A percentile compares a stretch with the other conserved stretches of the same genome.
Conservation (phyloP, 2,888 invertebrate species). For the Tinea pellionella region DNA sequence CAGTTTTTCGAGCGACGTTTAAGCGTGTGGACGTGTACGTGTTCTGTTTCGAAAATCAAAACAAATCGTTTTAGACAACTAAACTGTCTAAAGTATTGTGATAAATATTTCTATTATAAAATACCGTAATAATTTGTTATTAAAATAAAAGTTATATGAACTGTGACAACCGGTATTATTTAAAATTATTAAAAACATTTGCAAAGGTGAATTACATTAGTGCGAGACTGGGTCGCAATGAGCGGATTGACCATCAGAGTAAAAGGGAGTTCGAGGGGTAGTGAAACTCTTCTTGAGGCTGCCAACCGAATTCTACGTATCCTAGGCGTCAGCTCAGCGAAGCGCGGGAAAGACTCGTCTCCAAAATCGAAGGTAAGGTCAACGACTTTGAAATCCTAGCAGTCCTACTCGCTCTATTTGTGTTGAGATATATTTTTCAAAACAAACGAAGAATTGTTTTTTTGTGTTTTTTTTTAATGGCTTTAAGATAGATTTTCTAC, state of each 20-base stretch:
- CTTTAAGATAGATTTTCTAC: too few species aligned
- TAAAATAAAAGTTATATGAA: background rate
- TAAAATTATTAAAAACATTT: slow-evolving; percentile 31
- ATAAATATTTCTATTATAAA: slow-evolving; percentile 8
- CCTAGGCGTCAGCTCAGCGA: slow-evolving; percentile 63
- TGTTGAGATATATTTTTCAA: background rate
- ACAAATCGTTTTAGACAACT: slow-evolving; percentile 1
- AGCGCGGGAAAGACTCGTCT: slow-evolving; percentile 68
- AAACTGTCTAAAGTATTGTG: background rate
- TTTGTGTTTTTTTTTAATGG: background rate
- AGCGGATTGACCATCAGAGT: slow-evolving; percentile 67
- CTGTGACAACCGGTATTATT: slow-evolving; percentile 33
- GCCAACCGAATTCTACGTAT: slow-evolving; percentile 66
- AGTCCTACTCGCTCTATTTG: slow-evolving; percentile 23
- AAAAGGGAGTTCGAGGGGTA: slow-evolving; percentile 67
- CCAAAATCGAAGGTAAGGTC: slow-evolving; percentile 67
- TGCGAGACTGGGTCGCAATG: slow-evolving; percentile 57
- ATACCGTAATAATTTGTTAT: slow-evolving; percentile 2
- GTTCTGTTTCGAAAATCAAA: slow-evolving; percentile 16
- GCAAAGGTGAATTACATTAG: slow-evolving; percentile 45
- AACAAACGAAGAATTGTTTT: background rate
- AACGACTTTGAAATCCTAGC: slow-evolving; percentile 33
- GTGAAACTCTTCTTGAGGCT: slow-evolving; percentile 65
- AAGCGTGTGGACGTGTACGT: slow-evolving; percentile 39
- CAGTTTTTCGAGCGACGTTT: slow-evolving; percentile 56